Evolutionary conservation across 2,888 invertebrate genomes (phyloP), one percentile per base, ranked within the genome.

Genomic region (Drosophila kambysellisi): DNA sequence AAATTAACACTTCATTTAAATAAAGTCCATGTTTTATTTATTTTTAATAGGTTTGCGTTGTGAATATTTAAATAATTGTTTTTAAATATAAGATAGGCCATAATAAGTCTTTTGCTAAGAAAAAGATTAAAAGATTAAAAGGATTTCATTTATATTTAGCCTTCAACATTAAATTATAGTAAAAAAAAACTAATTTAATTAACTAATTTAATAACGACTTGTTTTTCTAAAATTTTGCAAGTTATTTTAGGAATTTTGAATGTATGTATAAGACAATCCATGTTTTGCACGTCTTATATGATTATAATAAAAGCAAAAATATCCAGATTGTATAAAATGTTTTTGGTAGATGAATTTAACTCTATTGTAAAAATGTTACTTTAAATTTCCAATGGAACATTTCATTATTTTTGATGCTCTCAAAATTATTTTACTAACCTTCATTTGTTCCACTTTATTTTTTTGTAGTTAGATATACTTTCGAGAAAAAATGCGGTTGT

Each of bases 391-490:
- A 6, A 12, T 12, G 4, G 12, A 46, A 15, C 7, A 46, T 7
- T 20, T 46, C 0, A 4, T 7, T 7, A 15, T 11, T 11, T 11
- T 43, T 20, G 5, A 0, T 0, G 11, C 0, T 2, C 5, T 43
- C 5, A 5, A 11, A n/a, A 9, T 43, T 11, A 20, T 15, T 46
- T 25, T 15, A 4, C 8, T 15, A 15, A 25, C 8, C 15, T 15
- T 4, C 8, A 15, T 46, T 46, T 46, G 15, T 8, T 8, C 25
- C 7, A 20, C 46, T 7, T 15, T 20, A 2, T 0, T 8, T 15
- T 25, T 15, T 4, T 15, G 25, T 15, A 15, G 46, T 8, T 15
- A 25, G 15, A 15, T 15, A 4, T 15, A 8, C 8, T 8, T 4
- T 25, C 25, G 0, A 3, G 5, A 11, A 46, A 43, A 46, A 15